Evolutionary conservation across 1,140 invertebrate species (phyloP), one percentile per base, ranked within the genome.

Genomic region (Stegodyphus mimosarum): DNA sequence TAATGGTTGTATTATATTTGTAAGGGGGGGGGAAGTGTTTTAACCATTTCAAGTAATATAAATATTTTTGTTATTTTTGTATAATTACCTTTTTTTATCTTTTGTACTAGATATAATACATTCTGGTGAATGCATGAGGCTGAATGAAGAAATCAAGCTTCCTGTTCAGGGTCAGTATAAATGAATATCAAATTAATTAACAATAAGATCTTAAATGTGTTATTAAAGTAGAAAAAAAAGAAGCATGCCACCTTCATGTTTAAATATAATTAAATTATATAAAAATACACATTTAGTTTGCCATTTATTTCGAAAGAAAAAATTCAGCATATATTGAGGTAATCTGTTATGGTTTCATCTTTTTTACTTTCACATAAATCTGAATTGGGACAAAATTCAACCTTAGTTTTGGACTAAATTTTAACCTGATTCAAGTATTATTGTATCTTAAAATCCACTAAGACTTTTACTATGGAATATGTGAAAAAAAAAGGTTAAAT

Each of bases 41-140:
- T 10, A 50, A 51, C 15, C 7, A 3, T 50, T 51, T 52, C 15
- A 73, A 51, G 5, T 50, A 10, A 7, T 10, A 48, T 50, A 73
- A 73, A 73, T 52, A 17, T 15, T 75, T 75, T 48, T 18, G 33
- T 33, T 33, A 33, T 33, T 33, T 33, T 33, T 3, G 3, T 33
- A 1, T 33, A 33, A 48, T 69, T 69, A 67, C 5, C 48, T 48
- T 33, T 33, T n/a, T 7, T 6, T 7, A 15, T 79, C 18, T 66
- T 79, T 67, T 66, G 83, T 88, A 89, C 69, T 90, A 92, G 98
- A 99, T 90, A 98, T 99, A 70, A 98, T 99, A 88, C 95, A 98
- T 91, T 99, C 98, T 88, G 97, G 97, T 79, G 98, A 99, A 92
- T 94, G 94, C 88, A 90, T 99, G 87, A 92, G 93, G 83, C 92